Evolutionary conservation across 2,888 invertebrate genomes (phyloP), one percentile per base, ranked within the genome.

Genomic region (Phyto melanocephala): DNA sequence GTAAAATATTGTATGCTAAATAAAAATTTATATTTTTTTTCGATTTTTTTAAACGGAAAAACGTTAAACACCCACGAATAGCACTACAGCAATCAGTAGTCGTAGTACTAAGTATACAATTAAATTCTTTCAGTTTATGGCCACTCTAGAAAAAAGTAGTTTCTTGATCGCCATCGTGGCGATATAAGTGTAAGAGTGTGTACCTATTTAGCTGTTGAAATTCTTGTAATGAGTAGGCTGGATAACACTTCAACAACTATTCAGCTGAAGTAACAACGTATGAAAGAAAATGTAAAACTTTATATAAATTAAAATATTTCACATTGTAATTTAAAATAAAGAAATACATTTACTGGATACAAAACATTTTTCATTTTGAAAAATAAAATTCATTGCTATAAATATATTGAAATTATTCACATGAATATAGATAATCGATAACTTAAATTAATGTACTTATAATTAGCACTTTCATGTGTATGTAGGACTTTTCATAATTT

Each of bases 121-220:
- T 82, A 82, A 79, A 79, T 82, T 70, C 70, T 82, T 79, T 74
- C 74, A 79, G 58, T 79, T 82, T 71, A 75, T 79, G 74, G 74
- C 70, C 68, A 70, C 68, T 75, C 47, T 65, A 42, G 42, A 77
- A 76, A 65, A 47, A 76, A 60, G 42, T 52, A 28, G 33, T 33
- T 56, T 56, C 17, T 71, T 20, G n/a, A 15, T n/a, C n/a, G 40
- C 54, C 22, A 7, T 6, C 47, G 13, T 42, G 24, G 33, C 28
- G 4, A 28, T 28, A 40, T 17, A 22, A 45, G 62, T 37, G 33
- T 52, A 40, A 62, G 28, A 40, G 47, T 24, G 11, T 45, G 35
- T 54, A 37, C 35, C 22, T 71, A n/a, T 58, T 63, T 35, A 78
- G 65, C 40, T 60, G 70, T 65, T 52, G 63, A 74, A 71, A 75